Conservation (phyloP, 1,140 invertebrate genomes). For the Chironomus tepperi region DNA sequence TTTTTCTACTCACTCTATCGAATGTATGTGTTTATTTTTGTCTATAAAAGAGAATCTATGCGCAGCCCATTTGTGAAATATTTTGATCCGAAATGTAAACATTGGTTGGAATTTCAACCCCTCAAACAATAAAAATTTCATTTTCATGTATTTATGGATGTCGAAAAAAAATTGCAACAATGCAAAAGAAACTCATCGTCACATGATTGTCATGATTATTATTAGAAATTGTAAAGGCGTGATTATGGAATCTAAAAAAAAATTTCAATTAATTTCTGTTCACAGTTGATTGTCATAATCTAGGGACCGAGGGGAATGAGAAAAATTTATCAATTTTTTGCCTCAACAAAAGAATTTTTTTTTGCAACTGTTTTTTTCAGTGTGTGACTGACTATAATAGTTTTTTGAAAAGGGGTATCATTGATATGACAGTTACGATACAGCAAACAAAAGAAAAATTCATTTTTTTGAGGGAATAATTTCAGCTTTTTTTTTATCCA, state of each 20-base stretch:
- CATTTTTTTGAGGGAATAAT: not conserved
- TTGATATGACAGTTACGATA: not conserved
- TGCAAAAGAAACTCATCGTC: no score
- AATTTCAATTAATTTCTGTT: slow-evolving; percentile 6
- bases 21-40: no score
- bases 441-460: not conserved
- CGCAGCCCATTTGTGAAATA: slow-evolving; percentile 4
- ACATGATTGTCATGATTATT: no score
- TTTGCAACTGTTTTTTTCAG: not conserved
- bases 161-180: not conserved
- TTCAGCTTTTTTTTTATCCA: not conserved
- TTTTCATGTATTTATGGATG: not conserved
- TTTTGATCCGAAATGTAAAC: slow-evolving; percentile 22
- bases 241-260: not conserved
- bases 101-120: slow-evolving; percentile 1
- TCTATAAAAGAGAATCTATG: not conserved
- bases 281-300: no score
- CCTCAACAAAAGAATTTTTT: not conserved
- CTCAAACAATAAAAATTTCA: not conserved
- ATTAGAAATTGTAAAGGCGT: slow-evolving; percentile 12
- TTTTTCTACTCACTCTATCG: not conserved
- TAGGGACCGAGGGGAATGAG: no score
- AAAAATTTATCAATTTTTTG: not conserved
- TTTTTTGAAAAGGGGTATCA: slow-evolving; percentile 15
- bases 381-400: no score